Evolutionary conservation across 2,113 vertebrate species (phyloP), one percentile per base, ranked within the genome.

Genomic region (Oreochromis spilurus): DNA sequence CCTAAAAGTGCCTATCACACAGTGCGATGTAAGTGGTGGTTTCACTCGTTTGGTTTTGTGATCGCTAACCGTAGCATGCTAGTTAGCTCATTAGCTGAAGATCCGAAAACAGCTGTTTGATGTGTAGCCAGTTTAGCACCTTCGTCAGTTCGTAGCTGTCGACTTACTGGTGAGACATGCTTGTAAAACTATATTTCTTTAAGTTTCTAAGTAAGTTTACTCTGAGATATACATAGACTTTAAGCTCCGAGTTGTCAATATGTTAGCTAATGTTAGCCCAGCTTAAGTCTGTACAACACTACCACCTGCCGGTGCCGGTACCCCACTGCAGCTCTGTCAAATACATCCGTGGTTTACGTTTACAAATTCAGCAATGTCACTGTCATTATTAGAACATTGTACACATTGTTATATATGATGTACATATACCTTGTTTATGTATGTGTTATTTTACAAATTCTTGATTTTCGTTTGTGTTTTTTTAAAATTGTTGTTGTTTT

Each of bases 1-100:
- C 98, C 98, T 8, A 97, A 97, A 93, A 97, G 97, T 92, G 97
- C 97, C 45, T 99, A 97, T 94, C 98, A 99, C 88, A 99, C 98
- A 3, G 97, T 99, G 80, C 97, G 98, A 95, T 99, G 98, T 99
- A 96, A 99, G 98, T 97, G 60, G 5, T 29, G 50, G 11, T 81
- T 81, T 17, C 6, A 84, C 36, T 75, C 58, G 80, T 79, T 43
- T 50, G 36, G 24, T 82, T 40, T 79, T 24, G 19, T 40, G 6
- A 50, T 12, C n/a, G 90, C 91, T 90, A 91, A 80, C 36, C 1
- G 21, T 93, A 85, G 90, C 92, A 84, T 65, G 88, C 91, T 95
- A 95, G 88, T 90, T 93, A 93, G 93, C 91, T 6, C 10, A 3
- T 24, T 29, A 52, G 90, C 90, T 93, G 58, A 34, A 84, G 7